Evolutionary conservation across 1,140 invertebrate species (phyloP), one percentile per base, ranked within the genome.

Genomic region (Nixonia krombeini): DNA sequence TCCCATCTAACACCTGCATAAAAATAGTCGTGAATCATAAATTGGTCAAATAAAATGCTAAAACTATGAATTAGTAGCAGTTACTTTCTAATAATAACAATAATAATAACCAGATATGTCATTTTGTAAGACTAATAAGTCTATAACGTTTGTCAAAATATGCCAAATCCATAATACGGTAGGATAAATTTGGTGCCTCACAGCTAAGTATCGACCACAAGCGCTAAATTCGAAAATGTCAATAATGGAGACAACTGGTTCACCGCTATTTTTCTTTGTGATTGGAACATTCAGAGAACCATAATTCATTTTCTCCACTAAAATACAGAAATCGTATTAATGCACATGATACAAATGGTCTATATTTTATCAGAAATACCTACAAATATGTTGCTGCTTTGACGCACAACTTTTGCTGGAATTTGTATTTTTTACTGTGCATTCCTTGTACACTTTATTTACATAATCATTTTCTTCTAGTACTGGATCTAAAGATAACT

Each of bases 141-240:
- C 82, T 4, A 82, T 49, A 49, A 72, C 63, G 35, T 83, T 78
- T 1, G 73, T 73, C 25, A 59, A 18, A 1, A 85, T 63, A 31
- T 82, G 74, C 82, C 82, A 85, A 58, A 85, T 82, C 81, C 82
- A 84, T 8, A 84, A 55, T 1, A 81, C 79, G 9, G 75, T 73
- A 33, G 82, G 76, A 70, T 85, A 84, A 56, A 82, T 73, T 57
- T 81, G 72, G 65, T 85, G 82, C 16, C 77, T 78, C 10, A 84
- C 10, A 0, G 77, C 80, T 21, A 85, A 67, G 61, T 80, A 84
- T 53, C 74, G 76, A n/a, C 82, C 83, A 16, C 82, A 84, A 6
- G 37, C 38, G 49, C 82, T 85, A 23, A 80, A 85, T 58, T 81
- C 69, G n/a, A 83, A 58, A 49, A 83, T 74, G 52, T 83, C 79